phyloP scores from a whole-genome alignment of 2,797 vertebrate genomes.

The Lophotriccus pileatus region DNA sequence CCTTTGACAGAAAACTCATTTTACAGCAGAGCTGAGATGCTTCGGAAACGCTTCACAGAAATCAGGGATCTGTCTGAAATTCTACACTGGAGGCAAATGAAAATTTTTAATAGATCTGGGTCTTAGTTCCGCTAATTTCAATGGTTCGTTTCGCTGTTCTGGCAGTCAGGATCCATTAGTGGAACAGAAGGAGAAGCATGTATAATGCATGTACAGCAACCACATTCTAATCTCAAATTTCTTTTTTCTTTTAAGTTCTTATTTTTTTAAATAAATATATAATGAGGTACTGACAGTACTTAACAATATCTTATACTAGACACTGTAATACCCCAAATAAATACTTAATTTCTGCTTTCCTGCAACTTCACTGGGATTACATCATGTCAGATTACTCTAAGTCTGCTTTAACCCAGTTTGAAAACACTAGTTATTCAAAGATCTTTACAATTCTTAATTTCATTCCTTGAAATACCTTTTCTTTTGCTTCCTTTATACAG shows the following conservation, averaged over 20 bases:
- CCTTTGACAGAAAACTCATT: not conserved
- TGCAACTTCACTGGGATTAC: constrained; percentile 73
- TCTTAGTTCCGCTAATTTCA: constrained; percentile 68
- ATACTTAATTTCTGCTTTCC: constrained; percentile 73
- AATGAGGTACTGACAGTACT: constrained; percentile 70
- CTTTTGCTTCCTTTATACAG: constrained; percentile 8
- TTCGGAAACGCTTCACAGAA: constrained; percentile 5
- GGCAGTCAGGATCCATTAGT: constrained; percentile 67
- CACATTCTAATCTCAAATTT: constrained; percentile 59
- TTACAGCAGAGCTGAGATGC: not conserved
- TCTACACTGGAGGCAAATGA: constrained; percentile 27
- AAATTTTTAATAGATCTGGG: constrained; percentile 46
- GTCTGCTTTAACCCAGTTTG: constrained; percentile 74
- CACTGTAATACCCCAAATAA: constrained; percentile 67
- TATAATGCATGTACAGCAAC: constrained; percentile 70
- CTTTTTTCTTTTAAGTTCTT: constrained; percentile 63
- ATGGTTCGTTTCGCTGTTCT: constrained; percentile 44
- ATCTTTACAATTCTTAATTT: constrained; percentile 65
- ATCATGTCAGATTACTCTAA: constrained; percentile 75
- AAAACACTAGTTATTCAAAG: constrained; percentile 71
- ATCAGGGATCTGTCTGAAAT: constrained; percentile 37
- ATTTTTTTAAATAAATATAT: constrained; percentile 62
- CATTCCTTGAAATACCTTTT: constrained; percentile 57
- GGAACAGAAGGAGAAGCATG: constrained; percentile 62
- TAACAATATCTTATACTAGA: constrained; percentile 69